Evolutionary conservation across 2,888 invertebrate species (phyloP).

Genomic region (Tiphia femorata): DNA sequence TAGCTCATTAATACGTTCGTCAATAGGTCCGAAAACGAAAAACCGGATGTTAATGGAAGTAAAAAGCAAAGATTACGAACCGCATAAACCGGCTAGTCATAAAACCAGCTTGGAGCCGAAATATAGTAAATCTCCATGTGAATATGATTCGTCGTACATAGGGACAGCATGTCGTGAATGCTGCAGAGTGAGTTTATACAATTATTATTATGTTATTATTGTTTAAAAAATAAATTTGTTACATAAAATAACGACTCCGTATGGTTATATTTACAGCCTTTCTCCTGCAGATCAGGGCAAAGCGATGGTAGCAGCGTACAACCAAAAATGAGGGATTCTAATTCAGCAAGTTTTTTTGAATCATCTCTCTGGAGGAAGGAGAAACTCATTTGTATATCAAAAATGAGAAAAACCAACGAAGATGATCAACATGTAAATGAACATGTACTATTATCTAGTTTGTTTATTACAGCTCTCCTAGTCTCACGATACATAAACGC

Average conservation of each 20-base stretch:
- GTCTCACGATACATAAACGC: too few species aligned
- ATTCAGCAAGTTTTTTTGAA: slow-evolving; percentile 53
- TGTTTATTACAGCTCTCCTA: too few species aligned
- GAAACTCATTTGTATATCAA: slow-evolving; percentile 56
- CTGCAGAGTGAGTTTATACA: slow-evolving; percentile 18
- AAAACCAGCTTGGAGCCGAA: slow-evolving; percentile 53
- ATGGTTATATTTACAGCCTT: neutral
- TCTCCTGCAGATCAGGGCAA: too few species aligned
- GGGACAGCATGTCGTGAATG: slow-evolving; percentile 10
- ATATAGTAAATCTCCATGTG: slow-evolving; percentile 41
- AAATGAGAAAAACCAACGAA: slow-evolving; percentile 43
- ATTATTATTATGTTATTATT: too few species aligned
- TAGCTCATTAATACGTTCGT: too few species aligned
- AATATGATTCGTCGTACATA: slow-evolving; percentile 36
- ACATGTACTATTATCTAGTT: neutral
- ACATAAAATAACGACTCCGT: neutral
- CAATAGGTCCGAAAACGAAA: slow-evolving; percentile 21
- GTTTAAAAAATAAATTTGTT: neutral
- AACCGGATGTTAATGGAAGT: slow-evolving; percentile 28
- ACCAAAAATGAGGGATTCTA: too few species aligned
- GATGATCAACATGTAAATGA: too few species aligned
- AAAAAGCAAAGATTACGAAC: slow-evolving; percentile 48
- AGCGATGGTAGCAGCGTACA: too few species aligned
- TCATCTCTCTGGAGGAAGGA: slow-evolving; percentile 57
- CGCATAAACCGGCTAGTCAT: slow-evolving; percentile 60